Evolutionary conservation across 1,140 invertebrate species (phyloP).

Genomic region (Nephila pilipes): DNA sequence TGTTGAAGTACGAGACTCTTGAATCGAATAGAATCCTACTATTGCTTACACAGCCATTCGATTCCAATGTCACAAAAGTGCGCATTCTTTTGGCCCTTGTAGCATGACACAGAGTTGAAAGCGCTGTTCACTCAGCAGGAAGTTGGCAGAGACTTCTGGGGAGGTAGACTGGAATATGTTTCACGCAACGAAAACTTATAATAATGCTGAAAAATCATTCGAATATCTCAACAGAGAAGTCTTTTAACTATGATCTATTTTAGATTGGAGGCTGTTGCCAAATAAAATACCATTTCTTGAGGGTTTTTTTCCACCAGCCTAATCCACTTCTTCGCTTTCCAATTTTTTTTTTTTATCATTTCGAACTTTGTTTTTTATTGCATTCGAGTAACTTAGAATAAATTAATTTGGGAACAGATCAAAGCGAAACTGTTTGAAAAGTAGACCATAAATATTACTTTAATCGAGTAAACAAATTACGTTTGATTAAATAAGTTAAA

Average conservation of each 20-base stretch:
- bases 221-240: conserved; percentile 34
- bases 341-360: neutral
- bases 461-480: neutral
- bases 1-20: neutral
- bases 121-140: neutral
- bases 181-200: neutral
- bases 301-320: neutral
- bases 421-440: neutral
- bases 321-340: neutral
- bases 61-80: neutral
- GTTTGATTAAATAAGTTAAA: neutral
- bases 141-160: neutral
- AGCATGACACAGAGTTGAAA: neutral
- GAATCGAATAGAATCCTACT: neutral
- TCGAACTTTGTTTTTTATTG: neutral
- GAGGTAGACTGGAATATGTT: conserved; percentile 39
- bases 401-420: neutral
- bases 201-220: conserved; percentile 55
- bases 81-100: neutral
- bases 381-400: neutral
- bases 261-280: neutral
- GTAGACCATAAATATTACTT: neutral
- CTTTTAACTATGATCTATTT: neutral
- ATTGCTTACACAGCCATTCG: neutral
- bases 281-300: neutral